Conservation (phyloP, 2,888 invertebrate species). For the Pterostichus niger region DNA sequence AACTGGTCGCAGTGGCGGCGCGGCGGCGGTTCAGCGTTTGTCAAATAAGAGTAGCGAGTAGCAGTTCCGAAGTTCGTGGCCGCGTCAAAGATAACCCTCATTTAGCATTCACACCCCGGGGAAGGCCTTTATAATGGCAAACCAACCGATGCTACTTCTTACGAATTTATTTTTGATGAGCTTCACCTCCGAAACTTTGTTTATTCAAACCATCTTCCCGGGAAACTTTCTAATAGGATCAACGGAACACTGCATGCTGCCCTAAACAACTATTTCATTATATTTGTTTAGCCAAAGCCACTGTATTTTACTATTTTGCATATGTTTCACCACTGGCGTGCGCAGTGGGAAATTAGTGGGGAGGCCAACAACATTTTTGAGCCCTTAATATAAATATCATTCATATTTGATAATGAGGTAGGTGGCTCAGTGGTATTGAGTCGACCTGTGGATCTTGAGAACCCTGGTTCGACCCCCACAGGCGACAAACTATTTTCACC, state of each 20-base stretch:
- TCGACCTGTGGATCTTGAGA: too few species aligned
- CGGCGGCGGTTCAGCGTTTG: constrained; percentile 10
- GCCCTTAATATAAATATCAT: too few species aligned
- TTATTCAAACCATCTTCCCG: constrained; percentile 56
- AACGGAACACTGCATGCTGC: constrained; percentile 14
- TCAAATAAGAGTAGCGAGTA: constrained; percentile 40
- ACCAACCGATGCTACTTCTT: constrained; percentile 52
- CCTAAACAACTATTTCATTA: constrained; percentile 36
- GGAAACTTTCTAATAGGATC: constrained; percentile 53
- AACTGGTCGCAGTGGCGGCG: too few species aligned
- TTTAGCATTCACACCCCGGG: constrained; percentile 56
- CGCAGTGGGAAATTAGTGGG: too few species aligned
- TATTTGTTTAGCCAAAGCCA: constrained; percentile 1
- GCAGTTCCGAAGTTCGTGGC: constrained; percentile 42
- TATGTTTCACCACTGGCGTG: too few species aligned
- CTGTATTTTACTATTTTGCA: too few species aligned
- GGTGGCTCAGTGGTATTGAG: too few species aligned
- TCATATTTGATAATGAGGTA: too few species aligned
- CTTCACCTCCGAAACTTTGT: constrained; percentile 58
- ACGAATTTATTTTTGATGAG: constrained; percentile 64
- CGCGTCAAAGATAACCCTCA: constrained; percentile 51
- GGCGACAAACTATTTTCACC: too few species aligned
- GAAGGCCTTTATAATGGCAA: constrained; percentile 56
- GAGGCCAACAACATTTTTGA: too few species aligned
- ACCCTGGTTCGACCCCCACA: too few species aligned